Conservation (phyloP, 2,888 invertebrate genomes). For the Nomada ferruginata region DNA sequence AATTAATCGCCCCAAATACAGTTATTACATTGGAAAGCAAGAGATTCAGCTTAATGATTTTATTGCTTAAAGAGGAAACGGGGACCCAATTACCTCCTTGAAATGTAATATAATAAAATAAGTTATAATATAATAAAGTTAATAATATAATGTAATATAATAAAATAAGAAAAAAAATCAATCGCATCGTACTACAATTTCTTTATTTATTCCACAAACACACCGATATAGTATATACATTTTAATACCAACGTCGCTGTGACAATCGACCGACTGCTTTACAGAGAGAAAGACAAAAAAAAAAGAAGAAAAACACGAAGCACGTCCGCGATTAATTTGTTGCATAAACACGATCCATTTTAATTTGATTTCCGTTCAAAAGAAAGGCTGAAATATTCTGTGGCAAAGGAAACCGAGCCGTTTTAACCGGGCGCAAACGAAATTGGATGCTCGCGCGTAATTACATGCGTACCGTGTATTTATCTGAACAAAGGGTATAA, state of each 20-base stretch:
- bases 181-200: no score
- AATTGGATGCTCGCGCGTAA: constrained; percentile 55
- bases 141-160: not conserved
- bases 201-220: no score
- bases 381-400: constrained; percentile 17
- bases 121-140: no score
- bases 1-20: no score
- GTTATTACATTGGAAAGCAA: no score
- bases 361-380: not conserved
- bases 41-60: no score
- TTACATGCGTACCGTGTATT: constrained; percentile 53
- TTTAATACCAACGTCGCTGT: no score
- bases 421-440: constrained; percentile 41
- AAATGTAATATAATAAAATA: not conserved
- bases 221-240: no score
- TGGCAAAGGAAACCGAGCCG: constrained; percentile 23
- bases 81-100: no score
- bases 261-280: not conserved
- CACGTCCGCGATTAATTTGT: constrained; percentile 21
- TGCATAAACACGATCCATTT: constrained; percentile 38
- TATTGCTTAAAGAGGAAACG: no score
- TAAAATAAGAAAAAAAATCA: not conserved
- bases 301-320: not conserved
- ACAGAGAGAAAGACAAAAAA: not conserved
- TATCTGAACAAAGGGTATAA: constrained; percentile 58